These are phyloP conservation scores for Thamnaconus septentrionalis DNA, from an alignment of 2,113 vertebrate genomes.

Conservation along the genomic window DNA sequence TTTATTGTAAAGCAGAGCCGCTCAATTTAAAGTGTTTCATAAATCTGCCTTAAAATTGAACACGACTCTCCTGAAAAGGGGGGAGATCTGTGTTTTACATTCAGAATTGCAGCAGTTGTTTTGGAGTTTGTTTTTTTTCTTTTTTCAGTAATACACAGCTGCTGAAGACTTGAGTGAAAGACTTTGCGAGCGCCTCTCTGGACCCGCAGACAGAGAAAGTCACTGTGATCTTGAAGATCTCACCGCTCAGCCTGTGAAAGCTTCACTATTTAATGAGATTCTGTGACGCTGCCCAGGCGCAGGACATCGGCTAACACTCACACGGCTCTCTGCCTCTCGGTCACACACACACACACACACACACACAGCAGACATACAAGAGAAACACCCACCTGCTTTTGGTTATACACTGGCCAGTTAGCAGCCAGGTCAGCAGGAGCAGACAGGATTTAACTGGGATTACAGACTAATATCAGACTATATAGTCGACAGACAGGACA, in stretches of 20 bases:
- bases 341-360: constrained; percentile 21
- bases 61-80: background rate
- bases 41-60: background rate
- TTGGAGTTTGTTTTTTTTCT: too few species aligned
- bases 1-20: background rate
- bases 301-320: constrained; percentile 66
- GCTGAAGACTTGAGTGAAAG: too few species aligned
- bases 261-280: constrained; percentile 71
- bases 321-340: constrained; percentile 16
- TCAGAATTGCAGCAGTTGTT: too few species aligned
- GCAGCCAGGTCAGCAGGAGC: constrained; percentile 42
- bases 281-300: constrained; percentile 69
- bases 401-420: constrained; percentile 42
- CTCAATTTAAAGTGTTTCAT: constrained; percentile 6
- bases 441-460: constrained; percentile 29
- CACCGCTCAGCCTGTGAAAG: constrained; percentile 74
- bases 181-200: background rate
- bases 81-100: too few species aligned
- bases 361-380: constrained; percentile 1
- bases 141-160: too few species aligned
- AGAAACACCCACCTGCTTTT: constrained; percentile 59
- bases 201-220: constrained; percentile 45
- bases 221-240: constrained; percentile 67
- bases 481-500: background rate
- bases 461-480: constrained; percentile 45